phyloP scores from a whole-genome alignment of 37 sponge, comb jelly and placozoan genomes.

The Diacarnus erythraeanus region DNA sequence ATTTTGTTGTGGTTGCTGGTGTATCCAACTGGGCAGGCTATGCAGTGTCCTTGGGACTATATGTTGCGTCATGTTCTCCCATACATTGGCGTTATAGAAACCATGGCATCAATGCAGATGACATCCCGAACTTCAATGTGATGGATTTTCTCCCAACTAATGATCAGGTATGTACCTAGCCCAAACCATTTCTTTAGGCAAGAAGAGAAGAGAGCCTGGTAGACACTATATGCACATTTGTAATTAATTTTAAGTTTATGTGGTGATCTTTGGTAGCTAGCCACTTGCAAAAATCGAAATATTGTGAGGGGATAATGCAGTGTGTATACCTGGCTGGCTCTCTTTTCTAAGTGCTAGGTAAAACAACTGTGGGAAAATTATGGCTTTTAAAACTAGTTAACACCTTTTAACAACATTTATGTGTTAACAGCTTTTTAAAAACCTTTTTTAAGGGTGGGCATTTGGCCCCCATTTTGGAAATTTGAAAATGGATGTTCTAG shows the following conservation, averaged over 20 bases:
- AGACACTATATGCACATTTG: neutral
- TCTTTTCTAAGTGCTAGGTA: no score
- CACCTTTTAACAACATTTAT: no score
- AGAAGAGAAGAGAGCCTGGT: neutral
- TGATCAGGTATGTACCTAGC: constrained; percentile 47
- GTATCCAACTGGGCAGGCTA: constrained; percentile 96
- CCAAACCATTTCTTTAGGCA: neutral
- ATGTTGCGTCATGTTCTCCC: constrained; percentile 57
- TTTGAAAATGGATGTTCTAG: no score
- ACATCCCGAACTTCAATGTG: neutral
- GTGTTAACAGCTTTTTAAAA: no score
- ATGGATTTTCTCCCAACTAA: constrained; percentile 47
- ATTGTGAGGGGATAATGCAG: no score
- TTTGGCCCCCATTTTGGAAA: no score
- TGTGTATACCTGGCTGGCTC: no score
- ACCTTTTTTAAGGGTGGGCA: no score
- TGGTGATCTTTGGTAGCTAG: neutral
- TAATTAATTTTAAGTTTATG: neutral
- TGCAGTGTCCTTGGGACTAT: constrained; percentile 77
- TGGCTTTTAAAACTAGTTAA: no score
- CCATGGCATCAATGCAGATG: constrained; percentile 59
- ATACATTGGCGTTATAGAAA: constrained; percentile 75
- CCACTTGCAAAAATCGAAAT: neutral
- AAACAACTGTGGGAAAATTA: no score
- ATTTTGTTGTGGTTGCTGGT: constrained; percentile 73